phyloP scores from a whole-genome alignment of 2,113 vertebrate genomes.

The Psammodynastes pulverulentus region DNA sequence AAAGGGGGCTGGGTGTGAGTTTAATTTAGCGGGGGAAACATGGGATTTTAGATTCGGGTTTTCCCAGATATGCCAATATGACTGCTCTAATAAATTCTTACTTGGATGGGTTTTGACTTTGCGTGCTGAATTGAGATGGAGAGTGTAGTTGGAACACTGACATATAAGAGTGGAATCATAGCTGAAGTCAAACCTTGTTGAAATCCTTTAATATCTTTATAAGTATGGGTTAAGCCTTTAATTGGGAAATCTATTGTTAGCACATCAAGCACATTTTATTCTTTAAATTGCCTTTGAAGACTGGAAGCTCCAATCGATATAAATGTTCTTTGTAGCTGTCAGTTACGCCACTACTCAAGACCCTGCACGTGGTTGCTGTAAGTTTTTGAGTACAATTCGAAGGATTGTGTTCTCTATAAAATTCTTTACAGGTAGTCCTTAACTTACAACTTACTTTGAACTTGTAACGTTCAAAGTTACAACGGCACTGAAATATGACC shows the following conservation, averaged over 20 bases:
- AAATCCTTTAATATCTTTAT: constrained; percentile 8
- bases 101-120: too few relatives aligned
- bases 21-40: too few relatives aligned
- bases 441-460: too few relatives aligned
- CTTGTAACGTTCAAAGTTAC: too few relatives aligned
- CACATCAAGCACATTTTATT: background rate
- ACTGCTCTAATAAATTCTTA: too few relatives aligned
- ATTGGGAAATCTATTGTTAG: background rate
- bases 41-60: too few relatives aligned
- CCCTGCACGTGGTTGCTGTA: background rate
- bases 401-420: background rate
- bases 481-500: background rate
- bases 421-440: background rate
- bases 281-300: background rate
- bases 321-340: background rate
- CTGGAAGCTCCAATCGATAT: background rate
- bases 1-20: too few relatives aligned
- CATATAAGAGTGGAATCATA: background rate
- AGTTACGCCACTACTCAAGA: background rate
- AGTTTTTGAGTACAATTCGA: background rate
- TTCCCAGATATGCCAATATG: too few relatives aligned
- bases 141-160: too few relatives aligned
- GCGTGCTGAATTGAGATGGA: too few relatives aligned
- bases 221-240: constrained; percentile 27
- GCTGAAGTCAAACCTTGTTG: constrained; percentile 29